Evolutionary conservation across 2,113 vertebrate genomes (phyloP), one percentile per base, ranked within the genome.

Genomic region (Uria lomvia): DNA sequence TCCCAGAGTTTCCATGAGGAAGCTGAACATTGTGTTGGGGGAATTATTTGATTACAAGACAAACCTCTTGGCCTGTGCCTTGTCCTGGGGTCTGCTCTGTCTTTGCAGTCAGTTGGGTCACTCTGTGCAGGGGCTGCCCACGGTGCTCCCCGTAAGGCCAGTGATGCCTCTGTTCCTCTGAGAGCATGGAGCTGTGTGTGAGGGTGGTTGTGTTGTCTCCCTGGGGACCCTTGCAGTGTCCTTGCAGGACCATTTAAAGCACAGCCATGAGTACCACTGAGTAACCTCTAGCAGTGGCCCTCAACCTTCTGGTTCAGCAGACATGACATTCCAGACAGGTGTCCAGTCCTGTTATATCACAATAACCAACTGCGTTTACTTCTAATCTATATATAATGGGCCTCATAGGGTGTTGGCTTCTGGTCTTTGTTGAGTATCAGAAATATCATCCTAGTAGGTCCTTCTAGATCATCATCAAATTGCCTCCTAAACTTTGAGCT

Each of bases 81-180:
- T 36, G 19, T 91, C 45, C 40, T 23, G 55, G 15, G 21, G 3
- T 75, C 29, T 47, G 42, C 55, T 36, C 32, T 43, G 59, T 16
- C 34, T 38, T 23, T 73, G 52, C 30, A 47, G 52, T 36, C 15
- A 27, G 6, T 6, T 0, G 0, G n/a, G 36, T 23, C 55, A 42
- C 18, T n/a, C 36, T n/a, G 32, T 2, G 0, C 11, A 8, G 34
- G 19, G 45, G 11, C 26, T 49, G 50, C 49, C 32, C 11, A 1
- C 8, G 8, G 21, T 36, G 24, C 18, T 70, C 21, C 26, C 27
- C 19, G 1, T 9, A 9, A 2, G 7, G 38, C 9, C 15, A 7
- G 29, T 5, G 22, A 32, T 5, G 32, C 45, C 34, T 20, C 26
- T 74, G 26, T 50, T 23, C 21, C n/a, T 50, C 0, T 2, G 27